Conservation (phyloP, 2,797 vertebrate species). For the Yasuhikotakia modesta region DNA sequence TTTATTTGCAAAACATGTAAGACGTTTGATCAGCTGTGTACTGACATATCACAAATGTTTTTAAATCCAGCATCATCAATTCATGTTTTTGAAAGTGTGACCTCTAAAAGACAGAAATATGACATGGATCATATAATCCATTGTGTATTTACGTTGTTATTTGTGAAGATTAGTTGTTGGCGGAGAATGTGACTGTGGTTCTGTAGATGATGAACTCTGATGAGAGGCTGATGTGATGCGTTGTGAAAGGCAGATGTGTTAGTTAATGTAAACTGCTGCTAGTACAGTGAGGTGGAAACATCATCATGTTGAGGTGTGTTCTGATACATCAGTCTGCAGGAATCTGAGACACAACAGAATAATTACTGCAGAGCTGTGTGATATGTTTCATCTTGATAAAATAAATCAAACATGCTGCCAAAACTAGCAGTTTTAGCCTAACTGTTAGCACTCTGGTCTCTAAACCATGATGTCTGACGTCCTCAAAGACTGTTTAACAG, state of each 20-base stretch:
- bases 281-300: not conserved
- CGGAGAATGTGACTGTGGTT: conserved; percentile 7
- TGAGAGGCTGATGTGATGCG: not conserved
- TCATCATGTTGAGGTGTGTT: not conserved
- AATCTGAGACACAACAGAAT: not conserved
- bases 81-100: too few relatives aligned
- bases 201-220: not conserved
- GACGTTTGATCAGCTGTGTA: too few relatives aligned
- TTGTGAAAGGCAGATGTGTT: not conserved
- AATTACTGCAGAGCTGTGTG: not conserved
- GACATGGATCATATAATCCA: too few relatives aligned
- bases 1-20: too few relatives aligned
- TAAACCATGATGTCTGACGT: too few relatives aligned
- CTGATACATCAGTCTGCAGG: not conserved
- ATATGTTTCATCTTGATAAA: not conserved
- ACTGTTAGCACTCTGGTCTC: too few relatives aligned
- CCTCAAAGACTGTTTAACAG: too few relatives aligned
- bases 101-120: too few relatives aligned
- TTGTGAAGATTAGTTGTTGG: not conserved
- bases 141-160: too few relatives aligned
- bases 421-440: not conserved
- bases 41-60: too few relatives aligned
- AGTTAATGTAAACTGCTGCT: not conserved
- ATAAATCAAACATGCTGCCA: not conserved
- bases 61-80: too few relatives aligned